Evolutionary conservation across 2,797 vertebrate species (phyloP), one percentile per base, ranked within the genome.

Genomic region (Acanthurus tractus): DNA sequence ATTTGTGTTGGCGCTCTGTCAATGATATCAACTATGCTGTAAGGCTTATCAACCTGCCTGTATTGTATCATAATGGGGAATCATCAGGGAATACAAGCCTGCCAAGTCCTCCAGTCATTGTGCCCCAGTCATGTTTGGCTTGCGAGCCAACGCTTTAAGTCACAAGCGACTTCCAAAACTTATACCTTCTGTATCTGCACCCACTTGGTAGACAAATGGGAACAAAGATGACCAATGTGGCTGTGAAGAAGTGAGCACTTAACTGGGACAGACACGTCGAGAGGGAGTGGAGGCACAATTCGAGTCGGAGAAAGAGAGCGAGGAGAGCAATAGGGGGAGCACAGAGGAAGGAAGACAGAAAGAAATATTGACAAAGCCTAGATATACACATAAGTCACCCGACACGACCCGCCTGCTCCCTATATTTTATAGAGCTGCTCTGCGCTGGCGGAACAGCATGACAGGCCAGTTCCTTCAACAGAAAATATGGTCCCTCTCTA

Each of bases 361-460:
- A 95, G 95, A 96, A 95, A 95, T 96, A 96, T 96, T 96, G 95
- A 95, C 95, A 95, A 92, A 96, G 90, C 91, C 91, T 93, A 93
- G 93, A 95, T 96, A 96, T 92, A 96, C 95, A 95, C 94, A 96
- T 95, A 95, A 94, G 94, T 96, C 95, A 96, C 92, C 91, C 82
- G 85, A 89, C 91, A 92, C 88, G 89, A 91, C 84, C 93, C 80
- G 92, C 90, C 93, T 80, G 88, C 89, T 91, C 88, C 81, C 86
- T 84, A 90, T 95, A 87, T 94, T 96, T 96, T 95, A 96, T 95
- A 92, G 95, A 94, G 92, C 86, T 93, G 93, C 94, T 95, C 94
- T 94, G 89, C 71, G 86, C 93, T 82, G 93, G 95, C 93, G 92
- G 95, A 95, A 95, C 95, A 95, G 91, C 92, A 68, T 96, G 95